Evolutionary conservation across 2,797 vertebrate species (phyloP).

Genomic region (Gallirallus australis): DNA sequence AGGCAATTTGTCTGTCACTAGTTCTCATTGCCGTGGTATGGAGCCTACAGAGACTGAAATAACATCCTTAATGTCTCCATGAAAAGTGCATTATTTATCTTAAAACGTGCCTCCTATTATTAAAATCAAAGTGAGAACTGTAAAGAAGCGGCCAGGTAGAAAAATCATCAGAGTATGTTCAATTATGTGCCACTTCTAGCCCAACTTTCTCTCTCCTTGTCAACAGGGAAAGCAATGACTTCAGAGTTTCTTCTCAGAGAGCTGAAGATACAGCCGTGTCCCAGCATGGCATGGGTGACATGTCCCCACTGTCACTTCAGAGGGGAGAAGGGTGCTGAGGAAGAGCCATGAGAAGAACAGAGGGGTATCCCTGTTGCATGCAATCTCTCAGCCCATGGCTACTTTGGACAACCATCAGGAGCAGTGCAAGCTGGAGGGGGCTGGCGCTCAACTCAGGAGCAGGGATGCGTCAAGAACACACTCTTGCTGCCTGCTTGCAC

Average conservation of each 20-base stretch:
- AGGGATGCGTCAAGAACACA: not conserved
- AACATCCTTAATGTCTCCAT: not conserved
- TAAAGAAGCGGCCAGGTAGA: not conserved
- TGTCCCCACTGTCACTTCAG: accelerated
- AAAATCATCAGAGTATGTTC: not conserved
- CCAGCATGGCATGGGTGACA: accelerated
- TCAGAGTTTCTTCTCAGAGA: not conserved
- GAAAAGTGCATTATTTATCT: not conserved
- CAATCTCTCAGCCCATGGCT: accelerated
- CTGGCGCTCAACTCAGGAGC: not conserved
- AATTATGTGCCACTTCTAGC: constrained; percentile 25
- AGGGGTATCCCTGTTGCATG: not conserved
- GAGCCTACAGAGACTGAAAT: not conserved
- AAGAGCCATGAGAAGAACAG: not conserved
- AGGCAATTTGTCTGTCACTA: not conserved
- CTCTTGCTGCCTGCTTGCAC: not conserved
- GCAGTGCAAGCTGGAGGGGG: not conserved
- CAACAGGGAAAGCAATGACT: not conserved
- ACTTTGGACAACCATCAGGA: not conserved
- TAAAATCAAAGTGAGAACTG: not conserved
- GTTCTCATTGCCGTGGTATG: not conserved
- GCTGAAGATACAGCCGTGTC: not conserved
- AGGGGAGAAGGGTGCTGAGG: not conserved
- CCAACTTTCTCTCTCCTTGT: not conserved
- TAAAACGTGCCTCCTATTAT: not conserved